phyloP scores from a whole-genome alignment of 2,113 vertebrate genomes.

The Ciconia stormi region DNA sequence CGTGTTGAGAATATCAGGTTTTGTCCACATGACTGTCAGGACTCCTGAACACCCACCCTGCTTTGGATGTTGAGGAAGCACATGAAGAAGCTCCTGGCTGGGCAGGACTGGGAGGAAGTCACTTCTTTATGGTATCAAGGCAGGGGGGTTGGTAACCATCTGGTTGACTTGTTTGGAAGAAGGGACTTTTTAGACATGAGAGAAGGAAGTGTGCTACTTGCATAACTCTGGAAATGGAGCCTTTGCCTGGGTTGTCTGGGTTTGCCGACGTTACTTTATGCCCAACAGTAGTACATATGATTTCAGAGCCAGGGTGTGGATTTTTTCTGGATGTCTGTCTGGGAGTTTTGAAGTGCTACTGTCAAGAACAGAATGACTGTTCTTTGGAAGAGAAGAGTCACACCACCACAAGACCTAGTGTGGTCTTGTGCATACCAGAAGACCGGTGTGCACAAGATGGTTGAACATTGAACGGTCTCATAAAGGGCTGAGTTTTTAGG shows the following conservation, averaged over 20 bases:
- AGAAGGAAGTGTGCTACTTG: not conserved
- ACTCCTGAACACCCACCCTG: not conserved
- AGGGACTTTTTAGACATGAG: not conserved
- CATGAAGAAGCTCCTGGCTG: not conserved
- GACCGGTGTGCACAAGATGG: not conserved
- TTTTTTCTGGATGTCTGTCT: not conserved
- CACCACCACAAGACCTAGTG: no score
- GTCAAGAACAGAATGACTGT: not conserved
- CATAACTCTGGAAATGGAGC: not conserved
- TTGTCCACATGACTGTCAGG: not conserved
- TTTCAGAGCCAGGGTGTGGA: not conserved
- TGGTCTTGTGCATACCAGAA: not conserved
- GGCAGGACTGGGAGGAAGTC: not conserved
- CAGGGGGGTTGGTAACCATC: not conserved
- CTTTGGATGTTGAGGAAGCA: not conserved
- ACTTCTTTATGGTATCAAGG: not conserved
- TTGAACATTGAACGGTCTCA: not conserved
- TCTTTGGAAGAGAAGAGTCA: not conserved
- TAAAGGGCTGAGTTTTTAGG: not conserved
- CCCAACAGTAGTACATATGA: not conserved
- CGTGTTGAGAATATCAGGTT: not conserved
- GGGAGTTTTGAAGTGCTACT: not conserved
- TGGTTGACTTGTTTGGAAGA: not conserved
- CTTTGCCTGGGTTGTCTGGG: not conserved
- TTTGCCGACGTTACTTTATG: not conserved